Base-by-base conservation (phyloP, 1,140 invertebrate genomes). In the Belonocnema kinseyi region DNA sequence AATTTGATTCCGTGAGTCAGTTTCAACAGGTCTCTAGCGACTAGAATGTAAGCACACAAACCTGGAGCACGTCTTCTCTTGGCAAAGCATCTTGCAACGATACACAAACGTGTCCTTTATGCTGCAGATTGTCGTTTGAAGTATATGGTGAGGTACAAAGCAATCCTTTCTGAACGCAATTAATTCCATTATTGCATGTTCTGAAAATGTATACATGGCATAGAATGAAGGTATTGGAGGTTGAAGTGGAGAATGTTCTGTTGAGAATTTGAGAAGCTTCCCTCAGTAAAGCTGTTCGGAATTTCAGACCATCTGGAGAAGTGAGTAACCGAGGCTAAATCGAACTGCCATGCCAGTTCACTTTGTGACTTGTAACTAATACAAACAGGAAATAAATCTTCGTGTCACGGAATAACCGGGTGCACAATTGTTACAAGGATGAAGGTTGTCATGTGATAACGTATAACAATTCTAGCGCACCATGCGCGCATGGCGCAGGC, bases 221-320 rank as follows among this genome's bases (percentile, higher is more conserved):
- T 46, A 0, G 40, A 33, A 33, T 33, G 26, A 33, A 13, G 7
- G 56, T 61, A 26, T 54, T 17, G 16, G 14, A 54, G 53, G 53
- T 26, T 61, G 2, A 2, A 66, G 21, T n/a, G 7, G 13, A 66
- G 33, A 21, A 14, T 16, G 58, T 66, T 66, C 75, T 76, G 72
- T 80, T 73, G 26, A 79, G 84, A 84, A 78, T 73, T 72, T 50
- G 26, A 82, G 82, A 86, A 80, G 74, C 78, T 76, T 73, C 77
- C 66, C 50, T 33, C 26, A 33, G 79, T 80, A 71, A 79, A 80
- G 66, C 72, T 77, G 85, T 85, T 87, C 86, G 85, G 85, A 82
- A 86, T 82, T 80, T 66, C 77, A 80, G 78, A 80, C 80, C 80
- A 81, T 77, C 70, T 77, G 2, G 26, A 33, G 0, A 80, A 82